Evolutionary conservation across 2,113 vertebrate genomes (phyloP), one percentile per base, ranked within the genome.

Genomic region (Charadrius vociferus): DNA sequence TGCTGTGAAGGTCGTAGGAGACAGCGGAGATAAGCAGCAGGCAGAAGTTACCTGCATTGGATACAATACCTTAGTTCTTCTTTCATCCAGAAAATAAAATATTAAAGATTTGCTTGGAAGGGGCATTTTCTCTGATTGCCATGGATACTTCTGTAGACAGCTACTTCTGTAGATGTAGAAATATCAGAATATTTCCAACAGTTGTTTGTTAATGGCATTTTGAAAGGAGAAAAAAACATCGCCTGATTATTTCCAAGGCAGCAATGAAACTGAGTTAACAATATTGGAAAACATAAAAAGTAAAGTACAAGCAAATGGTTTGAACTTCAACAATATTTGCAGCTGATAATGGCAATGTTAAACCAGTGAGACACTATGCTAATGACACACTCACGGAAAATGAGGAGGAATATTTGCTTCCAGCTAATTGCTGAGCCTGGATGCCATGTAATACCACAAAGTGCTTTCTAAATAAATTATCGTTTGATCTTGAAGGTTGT

Each of bases 361-460:
- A 68, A n/a, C 70, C 56, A 58, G 74, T 72, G 78, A 96, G 87
- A 72, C 49, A 20, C 39, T 17, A 34, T 37, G 49, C 52, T 72
- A 91, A 81, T 67, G 70, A 72, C 66, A 72, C 32, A 55, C 70
- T 68, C 36, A 70, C 0, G 0, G 86, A 86, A 89, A 85, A 91
- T 36, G 23, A 94, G 88, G 43, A 79, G 86, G 89, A 95, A 56
- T 87, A 85, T 87, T 85, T 94, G 56, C 61, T 96, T 95, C 52
- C 73, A 81, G 86, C 43, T 93, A 52, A 91, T 79, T 94, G 91
- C 93, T 72, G 49, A 93, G 81, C 49, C 74, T 65, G 21, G 36
- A 12, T 26, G 77, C 62, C 1, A 0, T 43, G 27, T 73, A 62
- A 78, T 39, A 77, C 37, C 74, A 75, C 61, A 82, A 79, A 96